Percentiles rank a stretch among this genome's conserved stretches.
These are phyloP conservation scores for Saccostrea cuccullata DNA, from an alignment of 1,140 invertebrate genomes.

Conservation along the genomic window DNA sequence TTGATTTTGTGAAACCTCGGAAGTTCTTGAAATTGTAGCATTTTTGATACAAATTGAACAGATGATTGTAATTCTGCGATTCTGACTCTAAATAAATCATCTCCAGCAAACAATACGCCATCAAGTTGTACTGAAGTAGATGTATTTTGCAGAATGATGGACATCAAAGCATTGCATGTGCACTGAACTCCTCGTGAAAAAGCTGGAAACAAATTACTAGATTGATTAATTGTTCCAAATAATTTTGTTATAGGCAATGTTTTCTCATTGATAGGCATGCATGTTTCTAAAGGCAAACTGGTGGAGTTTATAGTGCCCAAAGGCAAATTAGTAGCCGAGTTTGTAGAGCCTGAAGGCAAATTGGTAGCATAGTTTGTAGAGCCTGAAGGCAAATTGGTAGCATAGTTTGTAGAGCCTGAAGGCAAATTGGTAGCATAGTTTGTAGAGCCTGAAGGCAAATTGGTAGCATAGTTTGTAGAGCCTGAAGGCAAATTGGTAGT, in stretches of 20 bases:
- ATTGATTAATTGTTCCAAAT: slow-evolving; percentile 28
- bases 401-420: too few relatives aligned
- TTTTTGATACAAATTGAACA: slow-evolving; percentile 24
- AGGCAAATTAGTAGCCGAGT: too few relatives aligned
- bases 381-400: background rate
- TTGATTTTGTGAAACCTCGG: too few relatives aligned
- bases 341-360: too few relatives aligned
- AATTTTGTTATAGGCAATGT: background rate
- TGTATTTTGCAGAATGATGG: background rate
- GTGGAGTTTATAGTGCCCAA: background rate
- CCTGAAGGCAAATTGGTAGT: too few relatives aligned
- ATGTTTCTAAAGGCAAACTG: background rate
- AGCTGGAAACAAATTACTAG: slow-evolving; percentile 19
- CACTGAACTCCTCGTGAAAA: slow-evolving; percentile 29
- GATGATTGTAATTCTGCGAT: slow-evolving; percentile 28
- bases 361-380: background rate
- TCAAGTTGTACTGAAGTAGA: background rate
- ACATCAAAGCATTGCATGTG: slow-evolving; percentile 42
- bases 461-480: too few relatives aligned
- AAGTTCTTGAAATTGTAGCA: slow-evolving; percentile 39
- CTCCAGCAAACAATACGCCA: background rate
- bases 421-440: too few relatives aligned
- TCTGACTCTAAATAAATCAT: slow-evolving; percentile 30
- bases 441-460: background rate
- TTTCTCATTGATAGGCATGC: too few relatives aligned